These are phyloP conservation scores for Himalopsyche japonica DNA, from an alignment of 2,888 invertebrate genomes.

Conservation along the genomic window DNA sequence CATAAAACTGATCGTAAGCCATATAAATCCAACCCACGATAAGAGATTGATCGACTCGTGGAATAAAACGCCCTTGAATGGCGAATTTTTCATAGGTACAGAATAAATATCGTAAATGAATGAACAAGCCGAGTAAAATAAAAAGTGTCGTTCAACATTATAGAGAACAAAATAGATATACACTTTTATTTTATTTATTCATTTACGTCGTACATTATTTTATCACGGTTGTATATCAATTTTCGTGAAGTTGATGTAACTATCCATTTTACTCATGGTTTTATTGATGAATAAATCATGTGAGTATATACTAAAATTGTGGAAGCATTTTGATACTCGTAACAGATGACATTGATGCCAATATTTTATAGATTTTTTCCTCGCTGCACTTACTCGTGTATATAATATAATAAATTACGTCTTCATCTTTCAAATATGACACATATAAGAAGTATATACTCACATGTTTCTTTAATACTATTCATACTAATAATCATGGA, in stretches of 20 bases:
- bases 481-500: too few species aligned
- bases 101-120: too few species aligned
- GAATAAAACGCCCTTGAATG: background rate
- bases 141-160: too few species aligned
- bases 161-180: too few species aligned
- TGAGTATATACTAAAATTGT: background rate
- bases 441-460: too few species aligned
- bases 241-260: background rate
- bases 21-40: background rate
- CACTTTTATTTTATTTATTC: too few species aligned
- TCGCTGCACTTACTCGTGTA: background rate
- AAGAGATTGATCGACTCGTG: background rate
- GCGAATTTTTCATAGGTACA: too few species aligned
- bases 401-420: too few species aligned
- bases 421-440: too few species aligned
- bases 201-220: too few species aligned
- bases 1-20: conserved; percentile 17
- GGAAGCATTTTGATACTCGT: background rate
- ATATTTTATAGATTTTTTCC: background rate
- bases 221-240: background rate
- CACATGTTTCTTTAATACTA: too few species aligned
- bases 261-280: background rate
- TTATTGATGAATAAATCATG: conserved; percentile 22
- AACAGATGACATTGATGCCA: background rate
- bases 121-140: too few species aligned